Base-by-base conservation (phyloP, 1,140 invertebrate genomes). In the Lepidurus packardi region DNA sequence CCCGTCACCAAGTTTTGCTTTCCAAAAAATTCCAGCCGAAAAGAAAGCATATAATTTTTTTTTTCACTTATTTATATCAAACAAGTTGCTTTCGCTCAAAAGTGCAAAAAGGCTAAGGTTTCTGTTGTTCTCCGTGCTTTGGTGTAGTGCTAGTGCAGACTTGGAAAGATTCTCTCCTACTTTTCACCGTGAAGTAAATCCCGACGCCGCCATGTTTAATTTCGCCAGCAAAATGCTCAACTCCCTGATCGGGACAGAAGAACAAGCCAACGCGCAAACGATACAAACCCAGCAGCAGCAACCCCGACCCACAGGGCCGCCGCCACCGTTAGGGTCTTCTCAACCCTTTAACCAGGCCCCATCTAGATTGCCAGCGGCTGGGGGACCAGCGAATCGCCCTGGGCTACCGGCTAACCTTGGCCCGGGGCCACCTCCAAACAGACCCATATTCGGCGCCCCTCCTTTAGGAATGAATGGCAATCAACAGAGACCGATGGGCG, bases 141-240 rank as follows among this genome's bases (percentile, higher is more conserved):
- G 21, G 6, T 65, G 53, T 65, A 65, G 53, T 65, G 53, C 53
- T 65, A 65, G 53, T 65, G 53, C 53, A n/a, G 53, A 65, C 13
- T 65, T 65, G 21, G 53, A 21, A n/a, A n/a, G 53, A 7, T 16
- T 13, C 16, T 65, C 53, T 65, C 53, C 13, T 34, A 34, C 53
- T 13, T n/a, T 65, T 7, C 4, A 65, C 8, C 16, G 0, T 16
- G 53, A 21, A 13, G 21, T 16, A 65, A 65, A 34, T 34, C 53
- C 53, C 21, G 44, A 34, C 73, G 73, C 41, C 77, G 81, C 75
- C 78, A 86, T 86, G 85, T 85, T 86, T 80, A 85, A 83, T 80
- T 86, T 86, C 80, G 85, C 85, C 8, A 85, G 83, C 80, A 86
- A 86, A 80, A 85, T 86, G 84, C 82, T 86, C 78, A 86, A 86